Evolutionary conservation across 2,113 vertebrate species (phyloP), one percentile per base, ranked within the genome.

Genomic region (Acanthochromis polyacanthus): DNA sequence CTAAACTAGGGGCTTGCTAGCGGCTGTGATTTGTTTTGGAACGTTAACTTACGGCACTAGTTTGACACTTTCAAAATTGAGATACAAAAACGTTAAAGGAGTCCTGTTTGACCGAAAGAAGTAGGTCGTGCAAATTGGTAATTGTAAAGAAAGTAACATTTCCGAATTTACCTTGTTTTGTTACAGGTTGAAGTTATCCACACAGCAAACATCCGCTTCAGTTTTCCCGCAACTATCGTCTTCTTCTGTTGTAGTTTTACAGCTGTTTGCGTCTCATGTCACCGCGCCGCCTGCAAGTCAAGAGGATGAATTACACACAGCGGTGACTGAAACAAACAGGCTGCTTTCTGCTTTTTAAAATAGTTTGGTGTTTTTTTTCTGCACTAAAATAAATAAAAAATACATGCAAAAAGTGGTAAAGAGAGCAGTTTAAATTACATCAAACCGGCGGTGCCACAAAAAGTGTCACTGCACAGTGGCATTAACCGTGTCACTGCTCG

Each of bases 221-320:
- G 85, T 93, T 95, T 95, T 95, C 94, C 93, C 94, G 94, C 94
- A 90, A 93, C 84, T 92, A 20, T 11, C 3, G 16, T 77, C 85
- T 91, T 86, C 83, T 88, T 90, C 85, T 68, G 14, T 32, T 19
- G 7, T 16, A 0, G 3, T 45, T 60, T 3, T 40, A 77, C 0
- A 1, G 15, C 2, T 1, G 17, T 23, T 36, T 28, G 14, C 4
- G 0, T 1, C 2, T 45, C 0, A 2, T 3, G 3, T 4, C 0
- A 80, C 58, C 71, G 80, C 81, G 81, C 78, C 70, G 5, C 64
- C 71, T 32, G 16, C 0, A 12, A 60, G 57, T 10, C 1, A 0
- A 62, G 22, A 48, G 4, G 0, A 14, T 0, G 3, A 52, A 36
- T 11, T 0, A n/a, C 28, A 50, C 48, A 9, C 40, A 43, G 40